A percentile compares a stretch with the other conserved stretches of the same genome.
Conservation (phyloP, 2,797 vertebrate species). For the Rhyacichthys aspro region DNA sequence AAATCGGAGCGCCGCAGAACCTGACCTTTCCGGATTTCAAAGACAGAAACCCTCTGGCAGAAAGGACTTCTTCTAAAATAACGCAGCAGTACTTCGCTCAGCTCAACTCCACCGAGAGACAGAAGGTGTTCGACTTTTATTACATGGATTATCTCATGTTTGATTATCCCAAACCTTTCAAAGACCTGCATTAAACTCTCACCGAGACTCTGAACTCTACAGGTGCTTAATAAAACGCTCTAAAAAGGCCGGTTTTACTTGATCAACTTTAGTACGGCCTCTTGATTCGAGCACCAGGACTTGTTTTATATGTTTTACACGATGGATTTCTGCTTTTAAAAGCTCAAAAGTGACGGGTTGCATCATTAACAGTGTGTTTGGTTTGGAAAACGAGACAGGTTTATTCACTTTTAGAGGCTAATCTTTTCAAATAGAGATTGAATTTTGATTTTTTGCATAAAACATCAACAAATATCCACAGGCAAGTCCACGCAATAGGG, state of each 20-base stretch:
- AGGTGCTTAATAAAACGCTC: too few relatives aligned
- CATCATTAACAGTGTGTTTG: neutral
- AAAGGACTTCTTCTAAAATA: conserved; percentile 86
- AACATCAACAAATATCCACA: too few relatives aligned
- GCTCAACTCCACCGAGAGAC: conserved; percentile 87
- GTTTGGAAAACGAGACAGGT: neutral
- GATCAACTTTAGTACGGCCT: too few relatives aligned
- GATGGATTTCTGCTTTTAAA: neutral
- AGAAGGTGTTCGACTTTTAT: conserved; percentile 90
- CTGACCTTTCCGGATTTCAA: conserved; percentile 91
- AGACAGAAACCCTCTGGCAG: conserved; percentile 88
- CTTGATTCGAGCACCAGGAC: too few relatives aligned
- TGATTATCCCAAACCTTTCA: conserved; percentile 91
- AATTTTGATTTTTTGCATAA: too few relatives aligned
- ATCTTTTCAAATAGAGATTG: too few relatives aligned
- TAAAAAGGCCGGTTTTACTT: too few relatives aligned
- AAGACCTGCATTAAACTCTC: conserved; percentile 87
- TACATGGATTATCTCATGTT: conserved; percentile 96
- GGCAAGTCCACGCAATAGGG: too few relatives aligned
- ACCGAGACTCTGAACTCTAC: too few relatives aligned
- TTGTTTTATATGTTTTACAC: too few relatives aligned
- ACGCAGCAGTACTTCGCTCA: conserved; percentile 87
- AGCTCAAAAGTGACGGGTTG: conserved; percentile 2
- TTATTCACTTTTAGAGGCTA: too few relatives aligned
- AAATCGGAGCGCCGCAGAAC: conserved; percentile 83